Conservation (phyloP, 2,797 vertebrate genomes). For the Arrhamphus sclerolepis region DNA sequence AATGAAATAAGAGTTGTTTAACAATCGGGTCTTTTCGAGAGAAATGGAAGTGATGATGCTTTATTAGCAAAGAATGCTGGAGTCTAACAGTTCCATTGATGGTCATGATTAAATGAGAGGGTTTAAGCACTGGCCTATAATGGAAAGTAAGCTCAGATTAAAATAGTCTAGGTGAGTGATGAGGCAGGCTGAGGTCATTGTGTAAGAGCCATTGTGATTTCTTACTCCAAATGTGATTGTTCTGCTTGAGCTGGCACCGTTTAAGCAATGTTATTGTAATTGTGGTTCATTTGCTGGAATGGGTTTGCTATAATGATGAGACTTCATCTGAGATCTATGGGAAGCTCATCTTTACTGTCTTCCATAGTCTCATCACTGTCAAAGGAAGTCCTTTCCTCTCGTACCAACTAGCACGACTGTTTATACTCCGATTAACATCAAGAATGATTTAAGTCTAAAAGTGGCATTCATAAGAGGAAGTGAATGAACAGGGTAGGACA, state of each 20-base stretch:
- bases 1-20: slow-evolving; percentile 45
- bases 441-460: slow-evolving; percentile 34
- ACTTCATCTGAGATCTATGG: slow-evolving; percentile 64
- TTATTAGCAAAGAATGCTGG: slow-evolving; percentile 30
- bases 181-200: slow-evolving; percentile 67
- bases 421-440: slow-evolving; percentile 74
- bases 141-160: slow-evolving; percentile 77
- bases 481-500: slow-evolving; percentile 29
- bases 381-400: slow-evolving; percentile 18
- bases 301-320: slow-evolving; percentile 69
- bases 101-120: slow-evolving; percentile 64
- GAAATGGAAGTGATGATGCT: slow-evolving; percentile 38
- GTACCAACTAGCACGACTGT: slow-evolving; percentile 34
- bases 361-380: slow-evolving; percentile 59
- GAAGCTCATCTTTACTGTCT: slow-evolving; percentile 61
- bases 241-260: slow-evolving; percentile 76
- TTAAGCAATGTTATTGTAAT: slow-evolving; percentile 75
- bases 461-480: slow-evolving; percentile 38
- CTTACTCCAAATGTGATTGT: slow-evolving; percentile 78
- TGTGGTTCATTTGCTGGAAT: slow-evolving; percentile 77
- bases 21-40: slow-evolving; percentile 45
- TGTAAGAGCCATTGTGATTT: slow-evolving; percentile 60
- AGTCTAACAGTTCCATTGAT: slow-evolving; percentile 59
- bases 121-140: slow-evolving; percentile 60
- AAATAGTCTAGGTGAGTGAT: slow-evolving; percentile 68